Percentiles rank a stretch among this genome's conserved stretches.
Evolutionary conservation across 2,888 invertebrate genomes (phyloP).

Genomic region (Chrysina gloriosa): DNA sequence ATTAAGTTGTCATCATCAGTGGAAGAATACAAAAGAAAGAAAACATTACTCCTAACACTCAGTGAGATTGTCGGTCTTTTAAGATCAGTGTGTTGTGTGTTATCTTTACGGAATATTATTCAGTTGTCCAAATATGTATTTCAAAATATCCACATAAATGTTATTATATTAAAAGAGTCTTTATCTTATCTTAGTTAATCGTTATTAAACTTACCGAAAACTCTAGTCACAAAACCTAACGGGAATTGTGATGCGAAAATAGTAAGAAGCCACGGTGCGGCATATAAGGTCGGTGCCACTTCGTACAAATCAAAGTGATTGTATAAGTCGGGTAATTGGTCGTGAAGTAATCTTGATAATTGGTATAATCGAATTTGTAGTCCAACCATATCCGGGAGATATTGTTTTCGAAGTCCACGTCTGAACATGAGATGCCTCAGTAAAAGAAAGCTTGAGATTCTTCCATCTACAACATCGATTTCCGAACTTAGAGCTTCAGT

Average conservation of each 20-base stretch:
- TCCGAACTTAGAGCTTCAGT: neutral
- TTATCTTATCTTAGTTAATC: no score
- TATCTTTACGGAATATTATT: no score
- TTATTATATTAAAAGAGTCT: neutral
- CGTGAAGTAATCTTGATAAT: slow-evolving; percentile 89
- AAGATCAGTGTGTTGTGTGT: no score
- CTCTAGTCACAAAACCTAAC: slow-evolving; percentile 92
- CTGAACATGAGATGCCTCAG: slow-evolving; percentile 93
- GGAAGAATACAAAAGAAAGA: no score
- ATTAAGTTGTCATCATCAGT: no score
- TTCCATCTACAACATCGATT: slow-evolving; percentile 81
- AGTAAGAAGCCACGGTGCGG: slow-evolving; percentile 97
- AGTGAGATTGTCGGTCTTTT: no score
- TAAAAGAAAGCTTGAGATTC: slow-evolving; percentile 91
- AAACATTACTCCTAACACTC: no score
- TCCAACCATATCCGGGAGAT: slow-evolving; percentile 94
- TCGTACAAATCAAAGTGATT: slow-evolving; percentile 88
- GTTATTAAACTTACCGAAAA: slow-evolving; percentile 77
- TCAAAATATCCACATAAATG: no score
- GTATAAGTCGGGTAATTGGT: slow-evolving; percentile 87
- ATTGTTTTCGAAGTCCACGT: slow-evolving; percentile 87
- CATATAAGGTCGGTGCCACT: slow-evolving; percentile 93
- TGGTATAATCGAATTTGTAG: slow-evolving; percentile 92
- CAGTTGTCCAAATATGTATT: no score
- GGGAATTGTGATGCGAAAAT: slow-evolving; percentile 97